Base-by-base conservation (phyloP, 1,140 invertebrate genomes). In the Drosophila nikananu region DNA sequence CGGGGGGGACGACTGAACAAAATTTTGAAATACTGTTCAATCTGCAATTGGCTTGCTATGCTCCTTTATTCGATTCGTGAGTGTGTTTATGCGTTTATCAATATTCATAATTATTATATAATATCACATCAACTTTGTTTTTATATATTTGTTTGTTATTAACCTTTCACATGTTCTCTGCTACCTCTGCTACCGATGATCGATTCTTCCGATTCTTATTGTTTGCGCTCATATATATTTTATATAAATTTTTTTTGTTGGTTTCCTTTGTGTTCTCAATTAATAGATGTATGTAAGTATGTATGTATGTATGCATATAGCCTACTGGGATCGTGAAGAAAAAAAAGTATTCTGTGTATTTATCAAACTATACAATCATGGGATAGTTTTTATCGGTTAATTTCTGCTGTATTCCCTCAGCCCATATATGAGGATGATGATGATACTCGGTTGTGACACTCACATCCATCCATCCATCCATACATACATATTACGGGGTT, bases 61-160 rank as follows among this genome's bases (percentile, higher is more conserved):
- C 46, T 49, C 23, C 23, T 25, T 59, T 27, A 70, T 58, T 60
- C 41, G 57, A 62, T 51, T 58, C 32, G 46, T 76, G 64, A 64
- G 60, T 62, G 62, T 73, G 62, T 82, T 46, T 83, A 65, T 83
- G 71, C 73, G 62, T 84, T 73, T 84, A 68, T 78, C 67, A 61
- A 65, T 74, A 78, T 81, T 89, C 58, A 81, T 89, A 90, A 90
- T 89, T 89, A 89, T 90, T 90, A 90, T 92, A 89, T 92, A 92
- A 92, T 92, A 92, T 92, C 91, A 92, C 91, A 92, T 92, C 91
- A 86, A 92, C 91, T 92, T 92, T 92, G 87, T 92, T 92, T 92
- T 91, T 84, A 52, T 67, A 70, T 71, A 78, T 74, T 71, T 68
- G 42, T 86, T 74, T 64, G 67, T 71, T 68, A 87, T 82, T 68